phyloP scores from a whole-genome alignment of 2,888 invertebrate species.

The Tetragonula carbonaria region DNA sequence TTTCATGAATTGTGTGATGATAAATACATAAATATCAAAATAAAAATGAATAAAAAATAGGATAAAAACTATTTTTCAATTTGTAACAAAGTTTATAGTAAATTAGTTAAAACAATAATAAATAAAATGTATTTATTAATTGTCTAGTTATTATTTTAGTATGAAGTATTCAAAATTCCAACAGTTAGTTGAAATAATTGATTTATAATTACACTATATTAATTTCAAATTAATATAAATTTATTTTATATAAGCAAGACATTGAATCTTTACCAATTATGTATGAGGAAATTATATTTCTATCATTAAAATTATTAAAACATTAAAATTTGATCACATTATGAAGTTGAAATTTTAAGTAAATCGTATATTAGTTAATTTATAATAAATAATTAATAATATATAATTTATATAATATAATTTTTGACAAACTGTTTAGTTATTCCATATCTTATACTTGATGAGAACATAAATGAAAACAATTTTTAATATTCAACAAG shows the following conservation, averaged over 20 bases:
- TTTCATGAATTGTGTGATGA: too few relatives aligned
- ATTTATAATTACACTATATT: not conserved
- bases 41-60: too few relatives aligned
- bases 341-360: not conserved
- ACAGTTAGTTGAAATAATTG: not conserved
- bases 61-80: not conserved
- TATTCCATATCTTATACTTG: not conserved
- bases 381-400: not conserved
- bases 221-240: not conserved
- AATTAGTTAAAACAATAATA: not conserved
- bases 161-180: not conserved
- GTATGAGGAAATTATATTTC: not conserved
- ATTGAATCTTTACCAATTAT: not conserved
- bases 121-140: not conserved
- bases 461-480: not conserved
- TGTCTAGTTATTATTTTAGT: too few relatives aligned
- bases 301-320: not conserved
- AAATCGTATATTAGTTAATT: not conserved
- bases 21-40: too few relatives aligned
- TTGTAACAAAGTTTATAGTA: not conserved
- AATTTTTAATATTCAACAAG: not conserved
- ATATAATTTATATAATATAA: not conserved
- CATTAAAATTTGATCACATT: not conserved
- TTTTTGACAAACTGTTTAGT: not conserved
- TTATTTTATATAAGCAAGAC: not conserved